Base-by-base conservation (phyloP, 1,140 invertebrate species). In the Panulirus ornatus region DNA sequence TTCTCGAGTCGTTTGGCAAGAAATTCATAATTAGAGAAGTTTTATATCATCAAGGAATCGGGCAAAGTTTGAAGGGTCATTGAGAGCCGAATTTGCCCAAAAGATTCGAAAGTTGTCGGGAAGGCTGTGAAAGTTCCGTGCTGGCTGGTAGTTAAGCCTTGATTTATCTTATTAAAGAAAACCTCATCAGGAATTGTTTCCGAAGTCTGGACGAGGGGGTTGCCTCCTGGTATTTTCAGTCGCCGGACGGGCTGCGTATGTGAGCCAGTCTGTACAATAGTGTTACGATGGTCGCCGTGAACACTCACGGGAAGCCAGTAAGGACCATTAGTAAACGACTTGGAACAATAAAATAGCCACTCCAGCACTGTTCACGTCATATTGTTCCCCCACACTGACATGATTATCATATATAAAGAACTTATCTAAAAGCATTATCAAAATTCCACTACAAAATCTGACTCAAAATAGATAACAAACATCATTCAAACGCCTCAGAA, bases 11-110 rank as follows among this genome's bases (percentile, higher is more conserved):
- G 44, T 36, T 63, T 58, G 51, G 73, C 85, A 88, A 88, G 73
- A 88, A 88, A 88, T 79, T 78, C 85, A 88, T 88, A 79, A 88
- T 88, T 88, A 88, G 85, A 88, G 85, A 81, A 88, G 30, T 79
- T 79, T 88, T 79, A 16, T 34, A 88, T 88, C 81, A 88, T 88
- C 85, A 79, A 79, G 85, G 54, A 88, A 88, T 78, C 85, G 75
- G 27, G 51, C 75, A 66, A 88, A 88, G 85, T 88, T 88, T 88
- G 75, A 63, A 88, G 85, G 85, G 85, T 88, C 85, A 88, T 88
- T 88, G 47, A 88, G 76, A 85, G 75, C 85, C 42, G 71, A 79
- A 88, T 88, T 79, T 88, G 44, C 51, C 75, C 54, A 63, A 88
- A 88, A 88, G 73, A 88, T 79, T 81, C 81, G 51, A 88, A 88